Percentiles rank a stretch among this genome's conserved stretches.
Conservation (phyloP, 2,113 vertebrate genomes). For the Ceratotherium simum region DNA sequence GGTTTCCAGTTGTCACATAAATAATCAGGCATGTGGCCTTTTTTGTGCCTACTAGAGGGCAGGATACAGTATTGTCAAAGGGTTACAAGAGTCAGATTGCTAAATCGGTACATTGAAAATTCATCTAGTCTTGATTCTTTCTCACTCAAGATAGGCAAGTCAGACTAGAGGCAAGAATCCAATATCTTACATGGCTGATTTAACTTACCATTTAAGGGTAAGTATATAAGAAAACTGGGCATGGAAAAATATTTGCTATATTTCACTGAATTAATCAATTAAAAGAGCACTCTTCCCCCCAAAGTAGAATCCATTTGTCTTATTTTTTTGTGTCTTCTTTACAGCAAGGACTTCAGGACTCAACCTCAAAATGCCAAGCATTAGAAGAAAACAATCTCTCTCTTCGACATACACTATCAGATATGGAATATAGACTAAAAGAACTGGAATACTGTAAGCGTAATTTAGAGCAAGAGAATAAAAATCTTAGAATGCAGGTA, state of each 20-base stretch:
- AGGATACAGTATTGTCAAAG: slow-evolving; percentile 10
- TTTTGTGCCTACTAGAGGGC: background rate
- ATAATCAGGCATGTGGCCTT: background rate
- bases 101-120: background rate
- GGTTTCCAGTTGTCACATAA: background rate
- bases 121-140: background rate
- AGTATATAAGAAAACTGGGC: background rate
- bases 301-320: slow-evolving; percentile 22
- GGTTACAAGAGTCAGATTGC: background rate
- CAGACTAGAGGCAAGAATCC: background rate
- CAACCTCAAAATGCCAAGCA: slow-evolving; percentile 84
- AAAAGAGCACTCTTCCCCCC: background rate
- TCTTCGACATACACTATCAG: slow-evolving; percentile 86
- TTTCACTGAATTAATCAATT: slow-evolving; percentile 32
- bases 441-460: slow-evolving; percentile 92
- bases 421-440: slow-evolving; percentile 92
- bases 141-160: background rate
- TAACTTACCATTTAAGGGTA: background rate
- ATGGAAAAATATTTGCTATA: slow-evolving; percentile 39
- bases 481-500: slow-evolving; percentile 94
- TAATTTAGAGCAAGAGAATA: slow-evolving; percentile 94
- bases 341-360: slow-evolving; percentile 92
- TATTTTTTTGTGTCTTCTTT: slow-evolving; percentile 39
- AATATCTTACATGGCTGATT: background rate
- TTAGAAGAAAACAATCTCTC: slow-evolving; percentile 91